A percentile compares a stretch with the other conserved stretches of the same genome.
Evolutionary conservation across 2,797 vertebrate genomes (phyloP).

Genomic region (Myioborus miniatus): DNA sequence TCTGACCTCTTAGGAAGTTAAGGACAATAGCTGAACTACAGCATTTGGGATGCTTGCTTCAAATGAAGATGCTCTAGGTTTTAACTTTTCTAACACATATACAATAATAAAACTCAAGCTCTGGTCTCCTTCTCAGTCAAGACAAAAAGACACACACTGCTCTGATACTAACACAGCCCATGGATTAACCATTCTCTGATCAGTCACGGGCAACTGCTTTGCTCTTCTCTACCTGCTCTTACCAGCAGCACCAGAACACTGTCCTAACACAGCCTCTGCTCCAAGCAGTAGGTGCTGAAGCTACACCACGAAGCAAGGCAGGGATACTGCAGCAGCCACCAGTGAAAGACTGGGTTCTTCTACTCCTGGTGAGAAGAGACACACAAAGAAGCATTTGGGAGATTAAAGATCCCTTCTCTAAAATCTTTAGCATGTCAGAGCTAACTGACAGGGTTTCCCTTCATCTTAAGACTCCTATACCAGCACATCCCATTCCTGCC

Average conservation of each 20-base stretch:
- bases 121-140: not conserved
- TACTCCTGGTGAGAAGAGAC: slow-evolving; percentile 45
- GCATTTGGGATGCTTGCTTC: not conserved
- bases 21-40: not conserved
- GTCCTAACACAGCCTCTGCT: slow-evolving; percentile 46
- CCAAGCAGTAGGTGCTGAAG: slow-evolving; percentile 43
- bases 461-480: not conserved
- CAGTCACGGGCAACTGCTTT: not conserved
- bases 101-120: not conserved
- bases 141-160: not conserved
- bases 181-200: not conserved
- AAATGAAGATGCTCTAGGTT: not conserved
- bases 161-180: not conserved
- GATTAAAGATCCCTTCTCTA: slow-evolving; percentile 41
- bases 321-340: slow-evolving; percentile 22
- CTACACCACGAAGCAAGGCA: not conserved
- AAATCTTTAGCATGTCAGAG: not conserved
- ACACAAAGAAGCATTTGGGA: slow-evolving; percentile 48
- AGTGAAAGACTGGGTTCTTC: slow-evolving; percentile 37
- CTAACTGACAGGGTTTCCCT: not conserved
- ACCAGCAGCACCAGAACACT: slow-evolving; percentile 46
- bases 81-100: not conserved
- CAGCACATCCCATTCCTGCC: not conserved
- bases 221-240: slow-evolving; percentile 41
- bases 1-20: slow-evolving; percentile 28